Evolutionary conservation across 2,888 invertebrate species (phyloP), one percentile per base, ranked within the genome.

Genomic region (Pasiphila rectangulata): DNA sequence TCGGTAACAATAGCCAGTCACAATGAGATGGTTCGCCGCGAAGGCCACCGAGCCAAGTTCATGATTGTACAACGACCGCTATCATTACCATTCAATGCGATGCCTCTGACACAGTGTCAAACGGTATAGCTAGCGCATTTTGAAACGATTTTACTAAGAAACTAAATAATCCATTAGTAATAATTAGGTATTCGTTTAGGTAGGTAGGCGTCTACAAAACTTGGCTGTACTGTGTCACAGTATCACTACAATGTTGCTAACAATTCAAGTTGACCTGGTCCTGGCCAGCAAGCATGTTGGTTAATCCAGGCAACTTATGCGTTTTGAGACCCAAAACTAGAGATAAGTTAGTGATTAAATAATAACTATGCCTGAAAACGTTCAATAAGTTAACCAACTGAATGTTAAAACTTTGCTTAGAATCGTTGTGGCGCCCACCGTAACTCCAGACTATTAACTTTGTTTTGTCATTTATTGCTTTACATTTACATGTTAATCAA

Each of bases 31-130:
- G 67, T 69, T 68, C 65, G 59, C 50, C 67, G 61, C 71, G 83
- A 82, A 83, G 83, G 83, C 80, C 77, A 71, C 60, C 54, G 61
- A 64, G 67, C 66, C 84, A 84, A 85, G 85, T 84, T 86, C 85
- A 85, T 64, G 79, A 72, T 63, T 73, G 77, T 76, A 77, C 83
- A 79, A 71, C 78, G 83, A 79, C 84, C 85, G 81, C 67, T 70
- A 83, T 82, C 83, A 81, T 77, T 73, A 75, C 70, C 72, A 83
- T 84, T 83, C 79, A 83, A 79, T 75, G 68, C 75, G 67, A 64
- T 71, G 64, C 60, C 57, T 64, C 27, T 32, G 10, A 17, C 50
- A 50, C 41, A 50, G 50, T n/a, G 24, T n/a, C 49, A 20, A 40
- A 36, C 23, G 3, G n/a, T 13, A 6, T 5, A 34, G 45, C 50